These are phyloP conservation scores for Potamarius usumacintae DNA, from an alignment of 2,113 vertebrate genomes.

Conservation along the genomic window DNA sequence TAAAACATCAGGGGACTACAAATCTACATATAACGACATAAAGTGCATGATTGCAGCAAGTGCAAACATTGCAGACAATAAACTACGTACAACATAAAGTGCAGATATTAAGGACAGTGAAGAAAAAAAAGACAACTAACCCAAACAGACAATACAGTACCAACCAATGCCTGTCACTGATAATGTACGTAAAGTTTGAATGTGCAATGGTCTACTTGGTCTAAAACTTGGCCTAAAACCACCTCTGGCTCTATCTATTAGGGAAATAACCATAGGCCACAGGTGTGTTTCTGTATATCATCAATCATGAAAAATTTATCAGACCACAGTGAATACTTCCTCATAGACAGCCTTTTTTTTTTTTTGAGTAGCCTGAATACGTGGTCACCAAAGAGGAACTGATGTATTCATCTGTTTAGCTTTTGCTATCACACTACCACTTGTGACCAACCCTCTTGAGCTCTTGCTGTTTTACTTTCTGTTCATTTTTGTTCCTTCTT, in stretches of 20 bases:
- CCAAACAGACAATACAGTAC: no score
- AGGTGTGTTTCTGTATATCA: not conserved
- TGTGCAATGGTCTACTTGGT: no score
- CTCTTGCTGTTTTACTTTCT: conserved; percentile 21
- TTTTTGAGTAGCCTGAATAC: conserved; percentile 11
- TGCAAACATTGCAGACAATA: no score
- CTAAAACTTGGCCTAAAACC: not conserved
- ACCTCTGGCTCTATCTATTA: not conserved
- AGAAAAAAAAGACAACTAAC: no score
- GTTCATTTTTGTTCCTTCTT: not conserved
- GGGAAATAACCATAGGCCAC: not conserved
- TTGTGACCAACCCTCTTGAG: not conserved
- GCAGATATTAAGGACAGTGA: no score
- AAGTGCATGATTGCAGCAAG: no score
- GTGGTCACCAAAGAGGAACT: conserved; percentile 29
- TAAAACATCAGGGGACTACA: no score
- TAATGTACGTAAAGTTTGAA: no score
- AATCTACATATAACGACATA: no score
- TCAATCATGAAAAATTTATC: conserved; percentile 10
- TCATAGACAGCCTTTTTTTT: not conserved
- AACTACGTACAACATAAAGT: no score
- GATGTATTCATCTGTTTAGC: not conserved
- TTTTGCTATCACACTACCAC: conserved; percentile 11
- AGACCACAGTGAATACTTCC: conserved; percentile 3
- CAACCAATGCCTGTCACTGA: no score